Base-by-base conservation (phyloP, 2,113 vertebrate species). In the Nibea coibor region DNA sequence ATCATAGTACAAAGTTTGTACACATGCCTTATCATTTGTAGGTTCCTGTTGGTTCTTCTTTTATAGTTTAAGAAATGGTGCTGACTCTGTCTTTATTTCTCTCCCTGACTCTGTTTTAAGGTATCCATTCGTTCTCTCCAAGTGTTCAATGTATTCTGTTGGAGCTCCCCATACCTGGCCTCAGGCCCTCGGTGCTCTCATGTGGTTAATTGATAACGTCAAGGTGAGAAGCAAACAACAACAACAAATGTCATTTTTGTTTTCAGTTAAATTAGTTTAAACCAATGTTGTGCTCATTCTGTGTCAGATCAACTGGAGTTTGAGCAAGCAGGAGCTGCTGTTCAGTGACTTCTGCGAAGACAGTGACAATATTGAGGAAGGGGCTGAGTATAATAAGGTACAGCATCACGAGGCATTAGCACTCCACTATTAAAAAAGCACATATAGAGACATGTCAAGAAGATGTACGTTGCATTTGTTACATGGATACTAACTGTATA, bases 141-240 rank as follows among this genome's bases (percentile, higher is more conserved):
- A 99, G 94, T 96, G 95, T 73, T 99, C 98, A 43, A 97, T 99
- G 96, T 99, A 97, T 85, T 99, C 97, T 0, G 97, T 99, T 20
- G 98, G 98, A 63, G 98, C 97, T 31, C 98, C 98, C 20, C 98
- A 99, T 73, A 99, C 97, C 0, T 99, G 97, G 97, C 98, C 97
- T 79, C 98, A 97, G 93, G 97, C 97, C 8, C 96, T 99, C 70
- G 95, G 96, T 51, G 96, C 97, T 81, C 94, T 99, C 72, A 89
- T 97, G 84, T 99, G 98, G 98, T 91, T 99, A 12, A 98, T 95
- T 85, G 98, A 99, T 84, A 95, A 91, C 58, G 93, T 97, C 67
- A 98, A 97, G 97, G 98, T 99, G 94, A 87, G 85, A 74, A 51
- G 24, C 26, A 48, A 62, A 9, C 10, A 63, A 47, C 4, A 62